phyloP scores from a whole-genome alignment of 2,888 invertebrate species.

The Peribatodes rhomboidaria region DNA sequence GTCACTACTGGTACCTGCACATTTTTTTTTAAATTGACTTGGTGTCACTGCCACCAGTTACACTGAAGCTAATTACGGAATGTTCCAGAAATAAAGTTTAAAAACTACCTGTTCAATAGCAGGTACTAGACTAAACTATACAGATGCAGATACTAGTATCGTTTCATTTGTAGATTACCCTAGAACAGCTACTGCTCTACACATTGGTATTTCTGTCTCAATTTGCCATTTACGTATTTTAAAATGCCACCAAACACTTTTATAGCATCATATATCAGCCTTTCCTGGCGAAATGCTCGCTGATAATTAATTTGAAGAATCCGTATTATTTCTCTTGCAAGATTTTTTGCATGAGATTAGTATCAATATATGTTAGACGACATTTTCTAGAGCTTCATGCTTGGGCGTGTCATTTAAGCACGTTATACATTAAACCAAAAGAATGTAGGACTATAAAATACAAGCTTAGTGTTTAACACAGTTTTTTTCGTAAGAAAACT shows the following conservation, averaged over 20 bases:
- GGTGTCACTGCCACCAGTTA: no score
- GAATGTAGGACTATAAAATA: conserved; percentile 17
- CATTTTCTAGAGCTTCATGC: conserved; percentile 5
- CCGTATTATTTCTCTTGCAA: conserved; percentile 38
- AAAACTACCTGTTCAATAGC: no score
- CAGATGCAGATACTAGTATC: no score
- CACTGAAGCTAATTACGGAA: no score
- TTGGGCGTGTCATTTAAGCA: conserved; percentile 5
- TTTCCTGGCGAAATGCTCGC: conserved; percentile 34
- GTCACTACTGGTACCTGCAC: no score
- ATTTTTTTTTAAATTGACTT: no score
- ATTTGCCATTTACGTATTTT: conserved; percentile 27
- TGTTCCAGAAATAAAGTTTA: no score
- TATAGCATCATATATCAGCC: conserved; percentile 36
- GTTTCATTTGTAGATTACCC: no score
- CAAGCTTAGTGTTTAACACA: neutral
- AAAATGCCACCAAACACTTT: conserved; percentile 26
- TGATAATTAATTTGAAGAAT: conserved; percentile 45
- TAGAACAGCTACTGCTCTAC: conserved; percentile 5
- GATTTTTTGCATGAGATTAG: conserved; percentile 30
- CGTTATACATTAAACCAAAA: neutral
- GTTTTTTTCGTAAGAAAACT: neutral
- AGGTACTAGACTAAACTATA: no score
- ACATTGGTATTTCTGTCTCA: conserved; percentile 9
- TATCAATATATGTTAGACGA: conserved; percentile 22